These are phyloP conservation scores for Phrynocephalus guinanensis DNA, from an alignment of 2,797 vertebrate species.

Conservation along the genomic window DNA sequence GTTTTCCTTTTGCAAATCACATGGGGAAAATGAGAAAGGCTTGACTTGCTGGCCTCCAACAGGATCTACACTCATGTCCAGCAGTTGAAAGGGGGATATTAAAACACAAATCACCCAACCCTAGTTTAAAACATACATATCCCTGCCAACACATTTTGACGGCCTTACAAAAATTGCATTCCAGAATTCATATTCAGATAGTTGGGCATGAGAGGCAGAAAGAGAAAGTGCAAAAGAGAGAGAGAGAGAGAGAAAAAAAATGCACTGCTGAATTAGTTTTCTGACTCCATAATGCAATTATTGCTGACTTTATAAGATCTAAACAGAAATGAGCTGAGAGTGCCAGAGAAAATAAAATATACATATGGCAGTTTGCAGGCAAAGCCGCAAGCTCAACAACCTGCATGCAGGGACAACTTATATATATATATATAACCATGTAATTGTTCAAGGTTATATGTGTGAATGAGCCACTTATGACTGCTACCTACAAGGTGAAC, in stretches of 20 bases:
- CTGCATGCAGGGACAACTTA: constrained; percentile 31
- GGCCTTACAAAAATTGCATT: background rate
- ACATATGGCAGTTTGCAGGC: constrained; percentile 31
- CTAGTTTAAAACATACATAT: background rate
- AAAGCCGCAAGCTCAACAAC: constrained; percentile 13
- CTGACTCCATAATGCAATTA: constrained; percentile 28
- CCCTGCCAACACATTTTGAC: background rate
- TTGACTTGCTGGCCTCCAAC: background rate
- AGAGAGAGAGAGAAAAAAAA: constrained; percentile 3
- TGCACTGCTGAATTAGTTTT: fast-evolving
- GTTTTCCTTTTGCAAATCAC: background rate
- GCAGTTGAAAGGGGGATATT: background rate
- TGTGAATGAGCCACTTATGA: constrained; percentile 42
- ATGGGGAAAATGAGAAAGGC: background rate
- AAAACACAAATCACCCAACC: background rate
- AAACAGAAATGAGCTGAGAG: background rate
- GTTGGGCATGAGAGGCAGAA: background rate
- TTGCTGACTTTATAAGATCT: background rate
- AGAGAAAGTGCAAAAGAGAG: too few relatives aligned
- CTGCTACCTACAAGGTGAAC: constrained; percentile 33
- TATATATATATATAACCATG: constrained; percentile 34
- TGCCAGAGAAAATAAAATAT: constrained; percentile 41
- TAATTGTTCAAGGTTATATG: constrained; percentile 58
- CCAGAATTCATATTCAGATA: background rate
- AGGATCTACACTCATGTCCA: background rate